Base-by-base conservation (phyloP, 2,797 vertebrate species). In the Falco berigora region DNA sequence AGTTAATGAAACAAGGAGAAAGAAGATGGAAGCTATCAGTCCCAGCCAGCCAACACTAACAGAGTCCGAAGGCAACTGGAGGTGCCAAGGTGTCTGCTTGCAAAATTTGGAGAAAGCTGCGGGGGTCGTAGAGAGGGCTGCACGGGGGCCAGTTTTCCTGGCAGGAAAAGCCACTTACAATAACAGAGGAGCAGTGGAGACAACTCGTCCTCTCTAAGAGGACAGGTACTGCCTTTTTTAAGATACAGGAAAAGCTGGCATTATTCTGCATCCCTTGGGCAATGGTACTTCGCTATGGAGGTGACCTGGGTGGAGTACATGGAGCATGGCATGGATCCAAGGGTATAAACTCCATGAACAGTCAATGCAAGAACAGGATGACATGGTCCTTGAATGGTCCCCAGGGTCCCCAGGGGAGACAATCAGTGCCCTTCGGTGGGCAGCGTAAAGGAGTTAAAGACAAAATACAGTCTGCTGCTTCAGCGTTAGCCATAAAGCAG, bases 1-100 rank as follows among this genome's bases (percentile, higher is more conserved):
- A 97, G 96, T 95, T 93, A 91, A 76, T 84, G 97, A 96, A 97
- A 96, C 20, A 24, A 91, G 93, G 93, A 97, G 93, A 96, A 96
- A 85, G 19, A 38, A 91, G 95, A 92, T 97, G 97, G 97, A 97
- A 98, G 95, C 88, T 63, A 76, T 93, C 52, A 13, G 30, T 93
- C 86, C 90, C 92, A 94, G 83, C 18, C 58, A 72, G 98, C 98
- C 98, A 98, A 97, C 92, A 97, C 92, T 97, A 98, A 98, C 97
- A 98, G 61, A 86, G 77, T 76, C 88, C 24, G 36, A 96, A 94
- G 84, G 97, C 95, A 80, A 34, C 3, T 4, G 50, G 78, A 63
- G 86, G 86, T 97, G 97, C 97, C 97, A 98, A 96, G 78, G 96
- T 90, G 95, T 97, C 97, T 97, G 97, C 95, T 96, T 96, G 88